Percentiles rank a stretch among this genome's conserved stretches.
Evolutionary conservation across 2,797 vertebrate species (phyloP).

Genomic region (Distichodus sexfasciatus): DNA sequence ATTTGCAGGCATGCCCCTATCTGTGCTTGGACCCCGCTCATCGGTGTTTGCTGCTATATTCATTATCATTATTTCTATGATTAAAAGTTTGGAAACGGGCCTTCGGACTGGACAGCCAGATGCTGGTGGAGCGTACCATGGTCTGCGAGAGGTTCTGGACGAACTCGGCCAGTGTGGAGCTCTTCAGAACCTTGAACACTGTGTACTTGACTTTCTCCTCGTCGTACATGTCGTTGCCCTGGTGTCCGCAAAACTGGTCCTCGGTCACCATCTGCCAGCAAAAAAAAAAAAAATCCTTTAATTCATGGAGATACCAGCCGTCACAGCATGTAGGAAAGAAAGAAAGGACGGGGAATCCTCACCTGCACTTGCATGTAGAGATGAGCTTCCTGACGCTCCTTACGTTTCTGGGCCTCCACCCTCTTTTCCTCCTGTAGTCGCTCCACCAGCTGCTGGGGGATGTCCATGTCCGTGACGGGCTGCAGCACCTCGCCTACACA

Average conservation of each 20-base stretch:
- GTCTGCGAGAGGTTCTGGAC: slow-evolving; percentile 98
- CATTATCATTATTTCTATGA: too few relatives aligned
- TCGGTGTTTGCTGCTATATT: too few relatives aligned
- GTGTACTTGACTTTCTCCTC: slow-evolving; percentile 99
- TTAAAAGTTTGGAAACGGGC: too few relatives aligned
- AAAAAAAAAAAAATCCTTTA: neutral
- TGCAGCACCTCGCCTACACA: slow-evolving; percentile 90
- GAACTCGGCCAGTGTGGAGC: slow-evolving; percentile 94
- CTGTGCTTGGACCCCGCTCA: too few relatives aligned
- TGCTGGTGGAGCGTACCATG: slow-evolving; percentile 84
- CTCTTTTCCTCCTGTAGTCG: slow-evolving; percentile 96
- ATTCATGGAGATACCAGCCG: too few relatives aligned
- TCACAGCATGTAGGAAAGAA: too few relatives aligned
- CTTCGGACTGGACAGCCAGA: too few relatives aligned
- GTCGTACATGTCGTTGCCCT: slow-evolving; percentile 99
- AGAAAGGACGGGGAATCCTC: too few relatives aligned
- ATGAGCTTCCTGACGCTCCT: slow-evolving; percentile 97
- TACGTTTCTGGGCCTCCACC: slow-evolving; percentile 97
- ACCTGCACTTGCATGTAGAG: slow-evolving; percentile 98
- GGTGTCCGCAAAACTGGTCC: slow-evolving; percentile 99
- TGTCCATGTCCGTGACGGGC: slow-evolving; percentile 94
- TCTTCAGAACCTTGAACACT: slow-evolving; percentile 98
- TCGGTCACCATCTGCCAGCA: slow-evolving; percentile 90
- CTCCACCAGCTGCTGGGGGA: slow-evolving; percentile 96
- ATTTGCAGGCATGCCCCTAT: too few relatives aligned